A percentile compares a stretch with the other conserved stretches of the same genome.
Conservation (phyloP, 2,797 vertebrate genomes). For the Silurus aristotelis region DNA sequence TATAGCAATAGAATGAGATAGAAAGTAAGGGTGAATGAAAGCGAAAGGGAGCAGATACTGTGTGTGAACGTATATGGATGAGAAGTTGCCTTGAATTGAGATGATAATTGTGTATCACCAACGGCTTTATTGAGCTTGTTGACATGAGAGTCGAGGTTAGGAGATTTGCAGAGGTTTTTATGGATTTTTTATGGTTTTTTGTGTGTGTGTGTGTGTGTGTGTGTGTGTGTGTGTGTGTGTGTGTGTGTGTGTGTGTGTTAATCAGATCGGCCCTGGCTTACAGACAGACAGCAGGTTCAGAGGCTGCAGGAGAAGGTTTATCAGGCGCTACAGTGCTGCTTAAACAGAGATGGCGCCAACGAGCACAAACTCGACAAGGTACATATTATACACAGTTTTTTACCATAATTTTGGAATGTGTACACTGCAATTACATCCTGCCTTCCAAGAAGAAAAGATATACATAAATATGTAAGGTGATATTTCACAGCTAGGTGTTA, state of each 20-base stretch:
- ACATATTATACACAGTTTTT: slow-evolving; percentile 14
- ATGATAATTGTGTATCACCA: not conserved
- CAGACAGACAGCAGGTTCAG: slow-evolving; percentile 84
- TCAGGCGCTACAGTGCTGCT: slow-evolving; percentile 82
- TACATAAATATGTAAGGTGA: no score
- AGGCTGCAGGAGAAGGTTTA: slow-evolving; percentile 90
- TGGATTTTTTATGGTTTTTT: no score
- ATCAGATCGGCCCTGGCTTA: slow-evolving; percentile 86
- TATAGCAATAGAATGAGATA: no score
- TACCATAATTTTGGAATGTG: not conserved
- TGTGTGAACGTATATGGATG: not conserved
- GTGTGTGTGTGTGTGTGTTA: slow-evolving; percentile 4
- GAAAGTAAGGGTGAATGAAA: no score
- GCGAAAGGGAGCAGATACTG: no score
- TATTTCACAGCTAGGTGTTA: no score
- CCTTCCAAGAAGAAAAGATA: no score
- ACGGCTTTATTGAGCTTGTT: not conserved
- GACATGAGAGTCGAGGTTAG: not conserved
- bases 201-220: not conserved
- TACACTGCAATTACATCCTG: not conserved
- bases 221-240: not conserved
- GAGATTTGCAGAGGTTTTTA: not conserved
- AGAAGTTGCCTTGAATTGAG: not conserved
- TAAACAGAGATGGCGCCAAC: slow-evolving; percentile 78
- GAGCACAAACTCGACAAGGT: slow-evolving; percentile 91